Conservation (phyloP, 2,113 vertebrate genomes). For the cat (Felis catus) region F.catus_Fca126_mat1.0 CM031412.1:63569001-63569500, state of each 20-base stretch:
- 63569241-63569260: background rate
- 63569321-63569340: background rate
- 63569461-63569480: background rate
- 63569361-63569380: background rate
- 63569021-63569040: conserved; percentile 13
- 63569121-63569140: background rate
- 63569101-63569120: background rate
- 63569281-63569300: background rate
- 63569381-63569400: background rate
- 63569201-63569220: background rate
- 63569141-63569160: background rate
- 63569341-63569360: background rate
- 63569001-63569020: background rate
- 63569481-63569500: background rate
- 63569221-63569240: background rate
- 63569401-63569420: background rate
- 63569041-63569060: background rate
- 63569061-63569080: conserved; percentile 35
- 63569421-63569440: background rate
- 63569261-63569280: conserved; percentile 33
- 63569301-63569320: background rate
- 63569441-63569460: background rate
- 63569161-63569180: background rate
- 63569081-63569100: background rate
- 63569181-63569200: background rate